Evolutionary conservation across 2,888 invertebrate genomes (phyloP).

Genomic region (Amphipoea oculea): DNA sequence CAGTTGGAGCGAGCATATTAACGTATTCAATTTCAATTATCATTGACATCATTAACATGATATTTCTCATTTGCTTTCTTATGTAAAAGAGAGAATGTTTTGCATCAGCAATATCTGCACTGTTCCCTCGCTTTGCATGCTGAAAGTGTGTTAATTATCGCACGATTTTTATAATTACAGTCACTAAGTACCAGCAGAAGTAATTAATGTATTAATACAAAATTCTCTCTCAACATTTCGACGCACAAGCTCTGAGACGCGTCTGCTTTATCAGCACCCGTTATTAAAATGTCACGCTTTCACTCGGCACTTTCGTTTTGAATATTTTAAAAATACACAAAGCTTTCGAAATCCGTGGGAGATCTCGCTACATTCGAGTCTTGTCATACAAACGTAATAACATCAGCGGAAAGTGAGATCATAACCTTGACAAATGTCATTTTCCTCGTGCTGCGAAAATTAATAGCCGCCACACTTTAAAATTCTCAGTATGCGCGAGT

Average conservation of each 20-base stretch:
- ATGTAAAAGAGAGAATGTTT: constrained; percentile 2
- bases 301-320: constrained; percentile 80
- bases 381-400: constrained; percentile 51
- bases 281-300: constrained; percentile 83
- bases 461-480: constrained; percentile 30
- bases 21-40: background rate
- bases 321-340: constrained; percentile 75
- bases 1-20: background rate
- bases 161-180: constrained; percentile 40
- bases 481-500: constrained; percentile 22
- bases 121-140: constrained; percentile 27
- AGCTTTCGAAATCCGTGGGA: constrained; percentile 76
- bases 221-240: constrained; percentile 55
- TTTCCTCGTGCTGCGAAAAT: constrained; percentile 37
- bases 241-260: constrained; percentile 34
- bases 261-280: constrained; percentile 71
- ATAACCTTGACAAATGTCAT: constrained; percentile 43
- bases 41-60: constrained; percentile 14
- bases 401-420: constrained; percentile 34
- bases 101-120: constrained; percentile 1
- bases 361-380: constrained; percentile 46
- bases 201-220: constrained; percentile 54
- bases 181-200: constrained; percentile 36
- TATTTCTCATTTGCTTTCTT: background rate
- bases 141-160: constrained; percentile 51